Evolutionary conservation across 2,797 vertebrate species (phyloP).

Genomic region (Gymnocypris eckloni): DNA sequence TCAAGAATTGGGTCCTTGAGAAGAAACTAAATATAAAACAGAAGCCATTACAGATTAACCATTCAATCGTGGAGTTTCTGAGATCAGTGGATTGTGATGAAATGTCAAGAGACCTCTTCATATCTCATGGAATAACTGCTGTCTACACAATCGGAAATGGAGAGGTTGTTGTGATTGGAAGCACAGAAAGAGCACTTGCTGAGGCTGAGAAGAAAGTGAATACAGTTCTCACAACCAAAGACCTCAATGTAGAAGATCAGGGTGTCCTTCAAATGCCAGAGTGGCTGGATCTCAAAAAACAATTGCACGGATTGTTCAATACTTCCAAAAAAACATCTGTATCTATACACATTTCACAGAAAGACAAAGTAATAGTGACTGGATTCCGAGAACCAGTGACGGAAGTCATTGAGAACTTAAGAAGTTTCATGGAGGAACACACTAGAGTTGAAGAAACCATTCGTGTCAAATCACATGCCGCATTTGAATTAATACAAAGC

Average conservation of each 20-base stretch:
- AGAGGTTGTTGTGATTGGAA: conserved; percentile 70
- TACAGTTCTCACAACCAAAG: not conserved
- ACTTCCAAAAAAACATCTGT: conserved; percentile 65
- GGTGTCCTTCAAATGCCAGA: conserved; percentile 64
- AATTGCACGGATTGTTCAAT: conserved; percentile 65
- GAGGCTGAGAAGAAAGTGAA: not conserved
- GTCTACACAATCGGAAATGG: conserved; percentile 58
- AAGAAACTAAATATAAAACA: not conserved
- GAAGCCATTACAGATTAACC: not conserved
- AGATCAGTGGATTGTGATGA: not conserved
- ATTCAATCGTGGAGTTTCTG: not conserved
- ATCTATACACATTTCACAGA: conserved; percentile 56
- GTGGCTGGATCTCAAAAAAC: conserved; percentile 73
- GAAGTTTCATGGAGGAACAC: conserved; percentile 74
- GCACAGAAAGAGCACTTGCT: not conserved
- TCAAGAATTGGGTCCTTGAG: conserved; percentile 64
- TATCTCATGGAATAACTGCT: not conserved
- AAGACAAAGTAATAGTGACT: conserved; percentile 69
- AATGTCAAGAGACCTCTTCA: not conserved
- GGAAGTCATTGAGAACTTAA: conserved; percentile 68
- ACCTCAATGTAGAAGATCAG: conserved; percentile 66
- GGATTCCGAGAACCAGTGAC: conserved; percentile 76
- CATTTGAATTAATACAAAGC: conserved; percentile 75
- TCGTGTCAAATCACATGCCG: conserved; percentile 62
- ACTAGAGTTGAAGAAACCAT: conserved; percentile 69